Evolutionary conservation across 2,888 invertebrate species (phyloP).

Genomic region (Caenorhabditis sp.): DNA sequence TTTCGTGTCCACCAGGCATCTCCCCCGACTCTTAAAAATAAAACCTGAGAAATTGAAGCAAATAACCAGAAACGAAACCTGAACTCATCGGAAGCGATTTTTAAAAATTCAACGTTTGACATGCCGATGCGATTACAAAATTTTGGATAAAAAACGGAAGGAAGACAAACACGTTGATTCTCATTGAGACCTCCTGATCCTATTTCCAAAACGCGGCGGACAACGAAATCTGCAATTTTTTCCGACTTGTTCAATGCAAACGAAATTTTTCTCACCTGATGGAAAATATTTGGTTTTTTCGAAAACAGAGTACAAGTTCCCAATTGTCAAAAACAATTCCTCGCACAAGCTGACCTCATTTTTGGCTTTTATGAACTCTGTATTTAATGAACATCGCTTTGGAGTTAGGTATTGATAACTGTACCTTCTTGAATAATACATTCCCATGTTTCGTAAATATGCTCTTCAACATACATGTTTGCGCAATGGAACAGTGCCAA

Average conservation of each 20-base stretch:
- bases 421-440: slow-evolving; percentile 77
- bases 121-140: slow-evolving; percentile 46
- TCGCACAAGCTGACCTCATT: slow-evolving; percentile 23
- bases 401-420: neutral
- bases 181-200: slow-evolving; percentile 34
- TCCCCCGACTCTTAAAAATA: slow-evolving; percentile 42
- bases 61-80: slow-evolving; percentile 30
- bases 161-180: slow-evolving; percentile 14
- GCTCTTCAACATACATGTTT: slow-evolving; percentile 85
- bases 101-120: slow-evolving; percentile 41
- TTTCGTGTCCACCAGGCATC: slow-evolving; percentile 64
- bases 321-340: slow-evolving; percentile 21
- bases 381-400: no score
- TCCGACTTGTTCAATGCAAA: no score
- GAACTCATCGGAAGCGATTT: slow-evolving; percentile 50
- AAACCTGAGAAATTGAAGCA: neutral
- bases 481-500: slow-evolving; percentile 93
- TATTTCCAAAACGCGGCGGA: slow-evolving; percentile 51
- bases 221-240: slow-evolving; percentile 51
- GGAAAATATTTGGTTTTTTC: slow-evolving; percentile 53
- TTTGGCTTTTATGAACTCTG: slow-evolving; percentile 14
- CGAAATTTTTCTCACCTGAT: slow-evolving; percentile 12
- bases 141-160: slow-evolving; percentile 33
- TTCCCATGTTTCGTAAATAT: slow-evolving; percentile 90
- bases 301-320: slow-evolving; percentile 39